phyloP scores from a whole-genome alignment of 2,797 vertebrate species.

The Pachyuromys duprasi region DNA sequence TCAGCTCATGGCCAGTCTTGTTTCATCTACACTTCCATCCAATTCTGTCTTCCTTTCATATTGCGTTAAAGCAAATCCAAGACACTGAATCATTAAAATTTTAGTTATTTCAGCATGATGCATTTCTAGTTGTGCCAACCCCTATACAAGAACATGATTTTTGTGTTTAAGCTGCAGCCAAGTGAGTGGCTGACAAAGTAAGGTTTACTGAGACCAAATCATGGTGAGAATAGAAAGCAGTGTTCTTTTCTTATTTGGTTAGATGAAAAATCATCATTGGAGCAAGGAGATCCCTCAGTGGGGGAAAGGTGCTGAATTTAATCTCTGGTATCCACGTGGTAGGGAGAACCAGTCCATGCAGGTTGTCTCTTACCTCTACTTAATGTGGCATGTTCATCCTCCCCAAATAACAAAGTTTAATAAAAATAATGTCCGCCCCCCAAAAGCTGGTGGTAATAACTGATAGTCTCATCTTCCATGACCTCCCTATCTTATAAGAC shows the following conservation, averaged over 20 bases:
- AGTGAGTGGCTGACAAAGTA: constrained; percentile 9
- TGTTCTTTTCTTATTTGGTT: constrained; percentile 21
- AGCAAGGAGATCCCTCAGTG: not conserved
- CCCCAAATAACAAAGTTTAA: not conserved
- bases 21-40: not conserved
- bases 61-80: constrained; percentile 34
- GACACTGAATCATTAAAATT: not conserved
- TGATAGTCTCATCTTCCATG: not conserved
- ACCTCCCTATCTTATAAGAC: not conserved
- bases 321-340: not conserved
- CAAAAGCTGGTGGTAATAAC: not conserved
- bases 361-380: not conserved
- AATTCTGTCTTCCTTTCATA: not conserved
- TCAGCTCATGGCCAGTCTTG: not conserved
- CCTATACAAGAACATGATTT: constrained; percentile 9
- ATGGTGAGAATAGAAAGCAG: not conserved
- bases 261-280: not conserved
- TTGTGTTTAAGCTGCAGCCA: constrained; percentile 36
- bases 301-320: not conserved
- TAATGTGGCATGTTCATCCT: not conserved
- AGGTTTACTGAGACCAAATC: constrained; percentile 29
- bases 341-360: not conserved
- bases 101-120: constrained; percentile 21
- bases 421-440: not conserved
- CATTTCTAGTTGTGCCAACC: constrained; percentile 8